Evolutionary conservation across 2,888 invertebrate genomes (phyloP).

Genomic region (Meganola albula): DNA sequence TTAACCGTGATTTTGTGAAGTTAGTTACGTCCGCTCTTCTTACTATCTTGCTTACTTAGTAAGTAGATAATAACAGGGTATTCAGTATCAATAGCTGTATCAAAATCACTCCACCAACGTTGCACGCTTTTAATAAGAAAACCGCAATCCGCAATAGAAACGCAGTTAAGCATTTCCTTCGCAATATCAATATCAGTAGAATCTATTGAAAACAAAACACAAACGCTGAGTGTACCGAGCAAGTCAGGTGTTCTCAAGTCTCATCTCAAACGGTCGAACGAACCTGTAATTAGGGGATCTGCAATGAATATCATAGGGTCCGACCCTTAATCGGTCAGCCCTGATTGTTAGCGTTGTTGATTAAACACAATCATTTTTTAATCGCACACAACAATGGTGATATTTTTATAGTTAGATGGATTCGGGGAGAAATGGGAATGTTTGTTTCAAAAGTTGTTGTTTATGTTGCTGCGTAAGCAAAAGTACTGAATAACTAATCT

Average conservation of each 20-base stretch:
- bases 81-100: no score
- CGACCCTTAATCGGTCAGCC: slow-evolving; percentile 43
- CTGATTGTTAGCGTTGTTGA: slow-evolving; percentile 50
- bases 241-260: slow-evolving; percentile 69
- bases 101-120: no score
- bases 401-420: slow-evolving; percentile 16
- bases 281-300: slow-evolving; percentile 65
- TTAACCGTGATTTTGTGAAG: no score
- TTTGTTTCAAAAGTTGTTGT: no score
- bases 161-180: slow-evolving; percentile 41
- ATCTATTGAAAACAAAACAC: slow-evolving; percentile 57
- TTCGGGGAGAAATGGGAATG: slow-evolving; percentile 10
- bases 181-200: slow-evolving; percentile 65
- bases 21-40: no score
- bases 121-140: no score
- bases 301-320: slow-evolving; percentile 69
- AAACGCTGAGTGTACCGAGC: slow-evolving; percentile 22
- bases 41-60: no score
- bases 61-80: no score
- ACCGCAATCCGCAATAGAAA: no score
- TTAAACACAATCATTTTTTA: slow-evolving; percentile 57
- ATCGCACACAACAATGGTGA: slow-evolving; percentile 37
- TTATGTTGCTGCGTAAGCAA: no score
- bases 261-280: slow-evolving; percentile 56
- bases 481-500: no score